A percentile compares a stretch with the other conserved stretches of the same genome.
phyloP scores from a whole-genome alignment of 1,140 invertebrate genomes.

The Stegodyphus dumicola region DNA sequence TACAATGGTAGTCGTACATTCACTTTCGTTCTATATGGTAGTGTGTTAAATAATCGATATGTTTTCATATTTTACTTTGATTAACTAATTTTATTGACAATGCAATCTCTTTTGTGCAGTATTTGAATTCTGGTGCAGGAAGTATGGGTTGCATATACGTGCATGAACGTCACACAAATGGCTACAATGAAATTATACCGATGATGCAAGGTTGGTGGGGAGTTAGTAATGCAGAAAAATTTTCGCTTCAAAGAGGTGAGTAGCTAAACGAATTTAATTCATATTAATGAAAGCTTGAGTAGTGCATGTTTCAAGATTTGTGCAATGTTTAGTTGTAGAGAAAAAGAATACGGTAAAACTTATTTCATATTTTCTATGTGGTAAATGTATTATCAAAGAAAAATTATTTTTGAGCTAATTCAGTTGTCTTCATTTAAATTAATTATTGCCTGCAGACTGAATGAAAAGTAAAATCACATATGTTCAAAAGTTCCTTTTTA shows the following conservation, averaged over 20 bases:
- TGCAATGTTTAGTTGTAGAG: no score
- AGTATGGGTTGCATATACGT: slow-evolving; percentile 72
- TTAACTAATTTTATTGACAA: background rate
- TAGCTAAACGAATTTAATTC: background rate
- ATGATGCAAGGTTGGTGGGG: slow-evolving; percentile 70
- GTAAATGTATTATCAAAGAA: no score
- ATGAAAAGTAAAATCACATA: no score
- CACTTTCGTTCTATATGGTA: background rate
- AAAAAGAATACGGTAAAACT: no score
- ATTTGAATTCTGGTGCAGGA: slow-evolving; percentile 74
- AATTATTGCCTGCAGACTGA: no score
- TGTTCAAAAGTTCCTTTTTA: no score
- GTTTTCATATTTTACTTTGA: background rate
- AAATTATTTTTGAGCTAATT: no score
- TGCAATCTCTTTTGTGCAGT: slow-evolving; percentile 68
- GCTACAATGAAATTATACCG: slow-evolving; percentile 61
- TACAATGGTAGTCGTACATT: no score
- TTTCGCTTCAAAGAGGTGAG: slow-evolving; percentile 63
- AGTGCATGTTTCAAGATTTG: no score
- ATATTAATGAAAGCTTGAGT: background rate
- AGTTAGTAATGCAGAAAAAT: slow-evolving; percentile 65
- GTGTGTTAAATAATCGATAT: background rate
- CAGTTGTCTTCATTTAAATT: no score
- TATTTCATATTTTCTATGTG: no score
- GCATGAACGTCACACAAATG: slow-evolving; percentile 67